Conservation (phyloP, 2,113 vertebrate species). For the Indicator indicator region DNA sequence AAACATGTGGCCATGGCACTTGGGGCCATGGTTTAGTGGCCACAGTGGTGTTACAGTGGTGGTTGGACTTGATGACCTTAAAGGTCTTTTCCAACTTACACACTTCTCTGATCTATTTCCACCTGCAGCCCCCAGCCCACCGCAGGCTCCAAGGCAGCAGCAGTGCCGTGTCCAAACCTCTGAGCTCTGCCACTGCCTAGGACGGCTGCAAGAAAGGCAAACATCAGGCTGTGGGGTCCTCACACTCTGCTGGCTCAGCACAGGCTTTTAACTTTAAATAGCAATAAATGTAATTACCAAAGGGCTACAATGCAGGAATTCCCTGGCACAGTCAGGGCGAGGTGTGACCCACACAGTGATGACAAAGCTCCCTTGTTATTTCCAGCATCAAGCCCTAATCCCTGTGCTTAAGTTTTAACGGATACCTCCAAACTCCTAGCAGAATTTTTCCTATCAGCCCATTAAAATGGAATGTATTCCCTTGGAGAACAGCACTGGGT, state of each 20-base stretch:
- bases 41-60: no score
- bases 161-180: fast-evolving
- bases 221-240: neutral
- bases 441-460: neutral
- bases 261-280: neutral
- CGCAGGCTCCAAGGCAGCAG: neutral
- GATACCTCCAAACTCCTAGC: neutral
- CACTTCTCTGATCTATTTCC: neutral
- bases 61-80: no score
- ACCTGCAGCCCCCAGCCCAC: neutral
- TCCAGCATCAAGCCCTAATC: neutral
- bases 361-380: neutral
- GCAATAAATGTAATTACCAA: neutral
- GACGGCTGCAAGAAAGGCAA: neutral
- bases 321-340: neutral
- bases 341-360: neutral
- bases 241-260: neutral
- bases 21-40: no score
- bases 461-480: neutral
- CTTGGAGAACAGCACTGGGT: neutral
- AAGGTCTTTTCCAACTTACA: no score
- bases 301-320: neutral
- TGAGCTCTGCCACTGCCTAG: neutral
- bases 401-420: neutral
- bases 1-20: no score